These are phyloP conservation scores for Bombus vancouverensis DNA, from an alignment of 1,140 invertebrate species.

Conservation along the genomic window DNA sequence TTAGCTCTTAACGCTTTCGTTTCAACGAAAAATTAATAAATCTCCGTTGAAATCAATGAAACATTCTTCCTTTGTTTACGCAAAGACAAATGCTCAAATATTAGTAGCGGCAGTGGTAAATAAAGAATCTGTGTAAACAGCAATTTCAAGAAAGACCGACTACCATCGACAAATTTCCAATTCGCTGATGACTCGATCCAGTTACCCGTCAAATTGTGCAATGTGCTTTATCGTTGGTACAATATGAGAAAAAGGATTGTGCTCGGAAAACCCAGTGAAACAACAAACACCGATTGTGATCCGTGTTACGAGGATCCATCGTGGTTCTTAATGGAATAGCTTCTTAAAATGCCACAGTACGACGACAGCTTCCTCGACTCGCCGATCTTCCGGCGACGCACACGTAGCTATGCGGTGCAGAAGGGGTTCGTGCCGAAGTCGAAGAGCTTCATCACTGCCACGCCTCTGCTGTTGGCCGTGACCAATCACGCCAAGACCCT, in stretches of 20 bases:
- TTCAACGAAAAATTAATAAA: no score
- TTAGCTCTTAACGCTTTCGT: no score
- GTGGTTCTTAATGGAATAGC: neutral
- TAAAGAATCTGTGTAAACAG: no score
- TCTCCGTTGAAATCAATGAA: no score
- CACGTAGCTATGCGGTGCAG: constrained; percentile 79
- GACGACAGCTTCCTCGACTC: constrained; percentile 80
- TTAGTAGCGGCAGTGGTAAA: no score
- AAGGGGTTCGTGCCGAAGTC: constrained; percentile 78
- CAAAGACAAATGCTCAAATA: no score
- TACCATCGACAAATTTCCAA: neutral
- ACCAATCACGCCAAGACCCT: constrained; percentile 76
- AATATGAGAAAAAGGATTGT: neutral
- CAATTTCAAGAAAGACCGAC: no score
- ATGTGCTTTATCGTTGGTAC: neutral
- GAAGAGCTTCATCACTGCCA: constrained; percentile 76
- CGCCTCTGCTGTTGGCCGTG: constrained; percentile 78
- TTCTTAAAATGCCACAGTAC: constrained; percentile 78
- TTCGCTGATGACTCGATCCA: neutral
- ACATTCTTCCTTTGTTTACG: no score
- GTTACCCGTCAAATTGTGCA: neutral
- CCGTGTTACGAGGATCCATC: neutral
- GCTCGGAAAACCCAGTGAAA: neutral
- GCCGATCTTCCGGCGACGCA: constrained; percentile 79
- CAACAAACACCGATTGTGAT: neutral